Evolutionary conservation across 2,113 vertebrate genomes (phyloP).

Genomic region (Chaetura pelagica): DNA sequence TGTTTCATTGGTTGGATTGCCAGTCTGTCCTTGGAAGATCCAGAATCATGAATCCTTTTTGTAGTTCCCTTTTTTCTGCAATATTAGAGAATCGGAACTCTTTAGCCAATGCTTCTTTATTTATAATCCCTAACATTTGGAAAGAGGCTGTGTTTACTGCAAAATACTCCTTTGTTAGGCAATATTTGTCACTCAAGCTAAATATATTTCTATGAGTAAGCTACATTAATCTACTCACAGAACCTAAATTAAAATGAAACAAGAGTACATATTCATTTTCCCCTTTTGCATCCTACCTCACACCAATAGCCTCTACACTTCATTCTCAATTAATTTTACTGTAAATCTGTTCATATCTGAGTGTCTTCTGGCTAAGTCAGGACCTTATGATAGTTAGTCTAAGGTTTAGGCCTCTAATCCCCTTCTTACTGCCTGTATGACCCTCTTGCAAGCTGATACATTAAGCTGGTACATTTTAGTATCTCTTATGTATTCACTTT

Average conservation of each 20-base stretch:
- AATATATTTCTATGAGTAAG: background rate
- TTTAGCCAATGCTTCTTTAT: background rate
- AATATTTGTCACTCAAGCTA: background rate
- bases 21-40: background rate
- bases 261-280: background rate
- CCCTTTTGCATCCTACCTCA: background rate
- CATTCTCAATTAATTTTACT: constrained; percentile 45
- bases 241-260: background rate
- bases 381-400: constrained; percentile 58
- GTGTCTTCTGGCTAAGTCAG: constrained; percentile 11
- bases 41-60: background rate
- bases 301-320: background rate
- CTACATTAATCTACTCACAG: background rate
- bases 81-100: background rate
- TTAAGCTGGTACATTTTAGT: constrained; percentile 9
- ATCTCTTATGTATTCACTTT: constrained; percentile 8
- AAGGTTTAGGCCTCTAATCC: constrained; percentile 63
- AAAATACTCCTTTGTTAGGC: background rate
- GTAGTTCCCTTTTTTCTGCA: background rate
- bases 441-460: constrained; percentile 24
- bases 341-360: constrained; percentile 55
- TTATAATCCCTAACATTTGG: background rate
- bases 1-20: background rate
- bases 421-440: constrained; percentile 38
- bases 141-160: background rate